phyloP scores from a whole-genome alignment of 2,113 vertebrate species.

The Campylomormyrus numenius region DNA sequence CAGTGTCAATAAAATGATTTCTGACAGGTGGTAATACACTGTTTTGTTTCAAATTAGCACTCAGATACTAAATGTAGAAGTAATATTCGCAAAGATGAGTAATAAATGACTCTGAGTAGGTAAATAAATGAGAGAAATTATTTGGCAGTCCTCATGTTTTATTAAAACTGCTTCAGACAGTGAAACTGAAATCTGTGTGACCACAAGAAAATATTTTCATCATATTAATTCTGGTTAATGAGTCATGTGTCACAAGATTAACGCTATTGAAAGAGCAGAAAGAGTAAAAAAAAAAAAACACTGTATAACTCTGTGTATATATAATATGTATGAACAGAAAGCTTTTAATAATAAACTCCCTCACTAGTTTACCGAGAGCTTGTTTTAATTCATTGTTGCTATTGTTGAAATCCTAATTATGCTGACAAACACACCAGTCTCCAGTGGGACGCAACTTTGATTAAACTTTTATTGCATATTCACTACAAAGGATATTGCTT shows the following conservation, averaged over 20 bases:
- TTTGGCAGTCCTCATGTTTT: background rate
- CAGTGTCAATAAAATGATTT: background rate
- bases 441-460: background rate
- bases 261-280: background rate
- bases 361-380: background rate
- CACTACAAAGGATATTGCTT: conserved; percentile 7
- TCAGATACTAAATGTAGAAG: background rate
- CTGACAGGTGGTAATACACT: background rate
- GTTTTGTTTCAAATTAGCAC: background rate
- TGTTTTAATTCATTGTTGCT: conserved; percentile 4
- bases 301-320: background rate
- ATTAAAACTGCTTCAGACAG: background rate
- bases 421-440: background rate
- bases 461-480: conserved; percentile 9
- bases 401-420: conserved; percentile 11
- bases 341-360: background rate
- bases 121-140: background rate
- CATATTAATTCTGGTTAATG: background rate
- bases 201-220: background rate
- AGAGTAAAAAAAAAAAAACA: background rate
- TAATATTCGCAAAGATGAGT: background rate
- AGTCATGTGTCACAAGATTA: background rate
- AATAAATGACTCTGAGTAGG: background rate
- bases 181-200: background rate
- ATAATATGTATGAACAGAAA: background rate